phyloP scores from a whole-genome alignment of 2,888 invertebrate species.

The Galerucella nymphaeae region DNA sequence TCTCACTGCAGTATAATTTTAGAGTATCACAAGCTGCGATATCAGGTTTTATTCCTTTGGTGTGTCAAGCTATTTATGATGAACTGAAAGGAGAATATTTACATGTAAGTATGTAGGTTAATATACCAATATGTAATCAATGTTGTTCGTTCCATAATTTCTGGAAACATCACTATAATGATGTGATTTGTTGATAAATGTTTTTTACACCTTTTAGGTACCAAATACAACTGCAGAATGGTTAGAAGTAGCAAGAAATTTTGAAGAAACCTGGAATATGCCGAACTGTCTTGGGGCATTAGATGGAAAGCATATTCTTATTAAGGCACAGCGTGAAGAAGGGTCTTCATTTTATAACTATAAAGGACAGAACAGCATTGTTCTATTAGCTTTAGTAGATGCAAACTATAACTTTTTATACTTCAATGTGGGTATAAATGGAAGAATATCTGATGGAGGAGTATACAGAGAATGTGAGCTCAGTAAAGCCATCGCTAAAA shows the following conservation, averaged over 20 bases:
- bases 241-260: slow-evolving; percentile 23
- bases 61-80: slow-evolving; percentile 21
- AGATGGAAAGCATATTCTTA: not conserved
- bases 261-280: slow-evolving; percentile 24
- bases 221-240: slow-evolving; percentile 24
- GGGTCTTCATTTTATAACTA: slow-evolving; percentile 12
- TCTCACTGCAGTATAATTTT: too few relatives aligned
- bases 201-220: slow-evolving; percentile 19
- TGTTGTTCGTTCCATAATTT: too few relatives aligned
- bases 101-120: too few relatives aligned
- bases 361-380: slow-evolving; percentile 15
- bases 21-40: too few relatives aligned
- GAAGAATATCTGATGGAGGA: too few relatives aligned
- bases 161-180: not conserved
- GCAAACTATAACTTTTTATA: too few relatives aligned
- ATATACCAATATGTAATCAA: too few relatives aligned
- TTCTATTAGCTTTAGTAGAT: not conserved
- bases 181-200: not conserved
- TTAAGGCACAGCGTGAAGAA: slow-evolving; percentile 8
- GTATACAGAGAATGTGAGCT: too few relatives aligned
- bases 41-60: slow-evolving; percentile 14
- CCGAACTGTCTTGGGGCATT: slow-evolving; percentile 20
- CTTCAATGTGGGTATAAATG: too few relatives aligned
- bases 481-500: too few relatives aligned
- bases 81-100: slow-evolving; percentile 17